Percentiles rank a stretch among this genome's conserved stretches.
Evolutionary conservation across 2,888 invertebrate species (phyloP).

Genomic region (Latheticus oryzae): DNA sequence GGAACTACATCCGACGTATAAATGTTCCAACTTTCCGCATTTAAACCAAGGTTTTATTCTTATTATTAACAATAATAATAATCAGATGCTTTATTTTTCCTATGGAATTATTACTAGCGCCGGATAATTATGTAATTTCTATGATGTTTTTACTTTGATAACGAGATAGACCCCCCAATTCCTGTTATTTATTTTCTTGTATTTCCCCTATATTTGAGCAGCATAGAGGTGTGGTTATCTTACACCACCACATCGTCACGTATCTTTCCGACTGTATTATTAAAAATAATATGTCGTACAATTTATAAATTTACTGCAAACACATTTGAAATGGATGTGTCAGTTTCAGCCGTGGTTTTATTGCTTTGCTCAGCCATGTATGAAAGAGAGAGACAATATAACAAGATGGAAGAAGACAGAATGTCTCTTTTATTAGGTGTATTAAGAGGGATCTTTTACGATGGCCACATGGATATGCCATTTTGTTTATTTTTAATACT

Average conservation of each 20-base stretch:
- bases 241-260: slow-evolving; percentile 8
- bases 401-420: slow-evolving; percentile 8
- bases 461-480: slow-evolving; percentile 22
- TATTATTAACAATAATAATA: too few species aligned
- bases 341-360: slow-evolving; percentile 23
- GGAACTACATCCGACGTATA: slow-evolving; percentile 5
- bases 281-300: slow-evolving; percentile 15
- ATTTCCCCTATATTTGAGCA: too few species aligned
- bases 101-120: too few species aligned
- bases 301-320: slow-evolving; percentile 23
- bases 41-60: too few species aligned
- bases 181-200: too few species aligned
- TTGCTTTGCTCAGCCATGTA: slow-evolving; percentile 9
- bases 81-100: too few species aligned
- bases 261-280: slow-evolving; percentile 1
- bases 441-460: slow-evolving; percentile 31
- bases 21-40: slow-evolving; percentile 1
- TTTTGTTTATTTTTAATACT: slow-evolving; percentile 21
- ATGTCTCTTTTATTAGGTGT: slow-evolving; percentile 22
- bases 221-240: slow-evolving; percentile 13
- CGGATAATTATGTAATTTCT: too few species aligned
- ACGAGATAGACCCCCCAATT: too few species aligned
- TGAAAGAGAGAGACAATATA: slow-evolving; percentile 8
- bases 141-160: too few species aligned
- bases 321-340: slow-evolving; percentile 27